Base-by-base conservation (phyloP, 92 coral and sea anemone species). In the Parazoanthus swiftii region DNA sequence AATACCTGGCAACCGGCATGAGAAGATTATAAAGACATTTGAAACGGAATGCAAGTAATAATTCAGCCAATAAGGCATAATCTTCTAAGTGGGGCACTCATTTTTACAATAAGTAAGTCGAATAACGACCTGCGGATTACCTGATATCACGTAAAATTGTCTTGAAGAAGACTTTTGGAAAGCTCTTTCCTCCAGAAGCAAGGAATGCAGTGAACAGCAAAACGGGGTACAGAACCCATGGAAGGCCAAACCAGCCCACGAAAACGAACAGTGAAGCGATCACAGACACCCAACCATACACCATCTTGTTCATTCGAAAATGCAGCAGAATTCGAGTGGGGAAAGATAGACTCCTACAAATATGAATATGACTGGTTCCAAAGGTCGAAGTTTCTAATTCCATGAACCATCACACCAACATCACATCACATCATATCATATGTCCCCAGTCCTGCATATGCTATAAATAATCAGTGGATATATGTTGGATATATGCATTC, bases 151-250 rank as follows among this genome's bases (percentile, higher is more conserved):
- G 98, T 13, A 74, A 74, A 83, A 97, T 66, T 54, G 98, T 95
- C 86, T 92, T 88, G 88, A 92, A 97, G 89, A 97, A 90, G 73
- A 97, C 92, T 75, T 89, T 92, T 0, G 96, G 95, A 75, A 97
- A 97, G 8, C 82, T 66, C 74, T 92, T 92, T 65, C 99, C 99
- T 23, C 99, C 99, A 29, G 99, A 95, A 48, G 92, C 96, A 66
- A 97, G 90, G 81, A 93, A 97, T 35, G 90, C 85, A 43, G 90
- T 67, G 48, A 97, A 92, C 77, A 91, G 83, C 14, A 93, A 73
- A 44, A 70, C 92, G 33, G 95, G 92, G 37, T 92, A 93, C 42
- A 89, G 80, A 50, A 93, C 36, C 94, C 93, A 72, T 1, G 99
- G 91, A 38, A 97, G 90, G 29, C 82, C 85, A 29, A 90, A 88